These are phyloP conservation scores for Malurus alboscapulatus DNA, from an alignment of 2,113 vertebrate genomes.

Conservation along the genomic window DNA sequence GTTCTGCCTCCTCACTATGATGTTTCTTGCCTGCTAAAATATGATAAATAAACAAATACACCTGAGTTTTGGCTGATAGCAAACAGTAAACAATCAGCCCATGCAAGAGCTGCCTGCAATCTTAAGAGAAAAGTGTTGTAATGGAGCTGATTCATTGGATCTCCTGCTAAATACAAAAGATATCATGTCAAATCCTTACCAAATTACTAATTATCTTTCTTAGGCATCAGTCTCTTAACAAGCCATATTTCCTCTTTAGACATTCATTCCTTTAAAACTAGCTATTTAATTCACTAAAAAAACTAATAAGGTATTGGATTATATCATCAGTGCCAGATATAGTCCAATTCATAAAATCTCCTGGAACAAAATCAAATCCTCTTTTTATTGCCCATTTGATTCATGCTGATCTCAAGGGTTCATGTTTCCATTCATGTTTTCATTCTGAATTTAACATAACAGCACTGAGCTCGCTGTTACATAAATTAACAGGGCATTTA, in stretches of 20 bases:
- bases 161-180: background rate
- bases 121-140: background rate
- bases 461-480: background rate
- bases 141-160: background rate
- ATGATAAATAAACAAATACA: background rate
- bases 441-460: background rate
- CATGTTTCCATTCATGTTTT: constrained; percentile 35
- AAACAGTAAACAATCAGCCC: background rate
- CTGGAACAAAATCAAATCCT: constrained; percentile 42
- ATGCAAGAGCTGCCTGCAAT: background rate
- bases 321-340: background rate
- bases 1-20: background rate
- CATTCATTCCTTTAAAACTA: background rate
- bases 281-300: constrained; percentile 14
- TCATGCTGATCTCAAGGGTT: background rate
- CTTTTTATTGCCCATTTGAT: constrained; percentile 12
- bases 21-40: background rate
- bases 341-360: constrained; percentile 23
- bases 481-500: constrained; percentile 23
- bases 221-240: background rate
- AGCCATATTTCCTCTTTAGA: background rate
- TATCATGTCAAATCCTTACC: background rate
- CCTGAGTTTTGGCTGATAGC: background rate
- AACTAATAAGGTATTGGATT: background rate
- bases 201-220: background rate